Evolutionary conservation across 2,797 vertebrate genomes (phyloP), one percentile per base, ranked within the genome.

Genomic region (Pseudochromis fuscus): DNA sequence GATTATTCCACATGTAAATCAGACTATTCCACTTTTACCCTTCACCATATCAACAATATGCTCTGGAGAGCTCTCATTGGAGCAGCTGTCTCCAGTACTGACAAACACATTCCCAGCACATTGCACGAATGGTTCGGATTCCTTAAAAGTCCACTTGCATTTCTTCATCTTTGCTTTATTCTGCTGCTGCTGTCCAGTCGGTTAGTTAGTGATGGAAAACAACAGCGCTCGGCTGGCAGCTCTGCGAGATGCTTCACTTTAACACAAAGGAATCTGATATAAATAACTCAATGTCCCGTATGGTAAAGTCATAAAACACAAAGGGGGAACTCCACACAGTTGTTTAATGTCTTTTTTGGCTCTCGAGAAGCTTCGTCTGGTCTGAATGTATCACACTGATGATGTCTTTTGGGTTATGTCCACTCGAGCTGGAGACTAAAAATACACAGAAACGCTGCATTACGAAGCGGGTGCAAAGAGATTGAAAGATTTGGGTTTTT

Each of bases 21-120:
- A 7, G 16, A 27, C 35, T 37, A n/a, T n/a, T n/a, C n/a, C 23
- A 28, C 45, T 60, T 28, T 53, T 9, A 13, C 12, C 9, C 4
- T 25, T 30, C 4, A 15, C 2, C 23, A 19, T 50, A 35, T 64
- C 15, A 38, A 10, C 46, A 51, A 37, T 51, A 37, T 51, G 37
- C 44, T 40, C 46, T 55, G 50, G 37, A 61, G 30, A 4, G 37
- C 21, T 62, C 27, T 57, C 59, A 75, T 75, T 69, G 72, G 56
- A 81, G 63, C 79, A 85, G 65, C 75, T 85, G 82, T 52, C 60
- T 44, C 7, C 23, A 46, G 28, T 31, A 53, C 58, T 58, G 64
- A 62, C 60, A 60, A 76, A 76, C 51, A 76, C 50, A 67, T 72
- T 78, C 51, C 50, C 64, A 31, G 48, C 33, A 67, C 73, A 77